Base-by-base conservation (phyloP, 2,113 vertebrate species). In the Xiphorhynchus elegans region DNA sequence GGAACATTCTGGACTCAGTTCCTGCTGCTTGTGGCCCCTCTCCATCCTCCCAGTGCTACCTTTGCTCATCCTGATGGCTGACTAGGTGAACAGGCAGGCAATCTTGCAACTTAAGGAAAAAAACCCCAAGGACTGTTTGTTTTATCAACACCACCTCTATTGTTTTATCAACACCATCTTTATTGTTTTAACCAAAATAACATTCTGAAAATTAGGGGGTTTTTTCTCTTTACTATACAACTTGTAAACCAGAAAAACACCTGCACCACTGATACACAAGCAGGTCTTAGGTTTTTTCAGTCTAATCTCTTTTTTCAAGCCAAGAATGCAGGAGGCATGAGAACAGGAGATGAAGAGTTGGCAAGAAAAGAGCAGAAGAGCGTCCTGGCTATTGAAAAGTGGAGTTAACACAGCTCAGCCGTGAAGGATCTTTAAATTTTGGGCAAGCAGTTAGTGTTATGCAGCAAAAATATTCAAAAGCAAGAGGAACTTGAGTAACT, bases 231-330 rank as follows among this genome's bases (percentile, higher is more conserved):
- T 58, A 18, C 40, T 17, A 9, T 10, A 37, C 23, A 58, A 29
- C 42, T n/a, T 21, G 24, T 37, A 63, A 72, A 56, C 18, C 21
- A n/a, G 37, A 50, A 39, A 17, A 69, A 9, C 28, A 46, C 33
- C 29, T 0, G 7, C 49, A 40, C 15, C 29, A 19, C 44, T 67
- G 35, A 14, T 2, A 21, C 3, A 11, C 4, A 5, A n/a, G 29
- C 19, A 55, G 11, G 17, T 14, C 46, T 29, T 10, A 16, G 33
- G 1, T 10, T n/a, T 40, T 44, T 56, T 20, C 21, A 6, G 4
- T 35, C 42, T 35, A 7, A 60, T 24, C 20, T 74, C 11, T 33
- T 91, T 58, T 46, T 82, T 21, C 87, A 94, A 66, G 35, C 7
- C 7, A 28, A 37, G 47, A 47, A 37, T 49, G 58, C 80, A 47